Base-by-base conservation (phyloP, 1,140 invertebrate genomes). In the Patella vulgata region DNA sequence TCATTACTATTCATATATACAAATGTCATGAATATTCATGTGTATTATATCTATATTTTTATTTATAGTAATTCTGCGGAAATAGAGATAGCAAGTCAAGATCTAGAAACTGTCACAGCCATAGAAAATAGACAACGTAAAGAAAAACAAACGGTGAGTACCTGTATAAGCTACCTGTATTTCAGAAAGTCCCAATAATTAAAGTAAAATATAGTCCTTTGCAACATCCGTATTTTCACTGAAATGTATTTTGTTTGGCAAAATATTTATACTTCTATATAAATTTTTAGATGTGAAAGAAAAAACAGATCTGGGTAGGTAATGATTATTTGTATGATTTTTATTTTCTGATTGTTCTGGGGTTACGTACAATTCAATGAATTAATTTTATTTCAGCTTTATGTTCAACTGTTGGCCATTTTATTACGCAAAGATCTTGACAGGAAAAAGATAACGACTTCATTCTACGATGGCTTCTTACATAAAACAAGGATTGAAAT, bases 401-500 rank as follows among this genome's bases (percentile, higher is more conserved):
- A 73, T 52, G 46, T 71, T 14, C 68, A 69, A 27, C 63, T 68
- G 33, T 50, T 80, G 51, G 72, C 66, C 30, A 65, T 63, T 51
- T 59, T 73, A 14, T 50, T 80, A 39, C 57, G 66, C 25, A 77
- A 73, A 50, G 60, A 69, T 40, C 63, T 71, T 17, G 66, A 66
- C n/a, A 78, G 72, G 44, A 71, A 68, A 44, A 57, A 61, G 8
- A 69, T 78, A 17, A 59, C 52, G 21, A 56, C 71, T 19, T 63
- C 66, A 9, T 74, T 68, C 39, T 59, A 63, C n/a, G 55, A 53
- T 21, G 67, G 66, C 48, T 76, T 76, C 21, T 59, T 71, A 19
- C 68, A 67, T 59, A 73, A 71, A 53, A 68, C 70, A 11, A 64
- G 66, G 23, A 71, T 76, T 40, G 68, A 73, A 27, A 57, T 73